phyloP scores from a whole-genome alignment of 2,113 vertebrate genomes.

The Lophochroa leadbeateri region DNA sequence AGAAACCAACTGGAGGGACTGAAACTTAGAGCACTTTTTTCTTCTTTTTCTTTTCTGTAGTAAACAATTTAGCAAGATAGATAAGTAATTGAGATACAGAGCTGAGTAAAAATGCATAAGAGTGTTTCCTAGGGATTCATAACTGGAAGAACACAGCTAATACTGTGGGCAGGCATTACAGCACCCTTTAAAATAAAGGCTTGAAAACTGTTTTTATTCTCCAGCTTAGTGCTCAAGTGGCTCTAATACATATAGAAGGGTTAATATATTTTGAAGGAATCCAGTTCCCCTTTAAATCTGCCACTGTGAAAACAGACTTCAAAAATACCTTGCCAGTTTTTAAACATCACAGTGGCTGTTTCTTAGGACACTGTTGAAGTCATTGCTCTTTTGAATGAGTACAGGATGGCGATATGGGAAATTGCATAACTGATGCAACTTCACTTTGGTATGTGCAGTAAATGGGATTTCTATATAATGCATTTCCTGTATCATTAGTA shows the following conservation, averaged over 20 bases:
- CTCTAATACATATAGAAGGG: not conserved
- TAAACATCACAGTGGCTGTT: not conserved
- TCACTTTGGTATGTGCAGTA: not conserved
- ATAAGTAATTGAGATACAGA: conserved; percentile 1
- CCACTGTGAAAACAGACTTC: not conserved
- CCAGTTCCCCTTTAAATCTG: not conserved
- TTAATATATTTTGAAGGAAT: not conserved
- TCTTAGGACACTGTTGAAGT: not conserved
- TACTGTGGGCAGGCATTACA: not conserved
- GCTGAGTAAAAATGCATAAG: not conserved
- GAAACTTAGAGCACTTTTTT: not conserved
- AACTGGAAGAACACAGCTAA: not conserved
- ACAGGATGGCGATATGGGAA: not conserved
- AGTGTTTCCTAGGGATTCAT: not conserved
- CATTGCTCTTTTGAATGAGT: not conserved
- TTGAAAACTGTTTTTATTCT: not conserved
- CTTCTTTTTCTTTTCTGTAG: not conserved
- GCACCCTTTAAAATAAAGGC: not conserved
- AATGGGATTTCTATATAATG: conserved; percentile 21
- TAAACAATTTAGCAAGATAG: not conserved
- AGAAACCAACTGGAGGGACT: not conserved
- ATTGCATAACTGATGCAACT: not conserved
- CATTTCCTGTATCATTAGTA: conserved; percentile 9
- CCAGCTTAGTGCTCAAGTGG: not conserved
- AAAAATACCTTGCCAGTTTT: not conserved